phyloP scores from a whole-genome alignment of 2,888 invertebrate genomes.

The Parnassius apollo region DNA sequence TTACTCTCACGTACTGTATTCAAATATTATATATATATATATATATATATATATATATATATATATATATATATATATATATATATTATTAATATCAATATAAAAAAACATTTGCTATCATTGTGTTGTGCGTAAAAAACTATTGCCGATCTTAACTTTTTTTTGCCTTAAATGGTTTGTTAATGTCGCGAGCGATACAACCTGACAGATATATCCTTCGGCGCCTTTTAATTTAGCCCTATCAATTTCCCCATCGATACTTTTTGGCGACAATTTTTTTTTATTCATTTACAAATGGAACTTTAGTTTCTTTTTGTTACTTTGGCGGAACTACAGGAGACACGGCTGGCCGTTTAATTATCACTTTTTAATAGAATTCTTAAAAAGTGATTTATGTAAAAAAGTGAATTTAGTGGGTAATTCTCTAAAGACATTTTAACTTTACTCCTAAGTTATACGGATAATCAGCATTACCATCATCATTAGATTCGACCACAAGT shows the following conservation, averaged over 20 bases:
- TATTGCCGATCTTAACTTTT: slow-evolving; percentile 36
- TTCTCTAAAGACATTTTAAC: no score
- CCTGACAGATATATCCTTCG: slow-evolving; percentile 40
- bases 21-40: no score
- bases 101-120: slow-evolving; percentile 1
- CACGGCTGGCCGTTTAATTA: background rate
- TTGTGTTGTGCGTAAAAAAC: slow-evolving; percentile 4
- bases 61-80: no score
- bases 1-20: no score
- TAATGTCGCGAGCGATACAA: slow-evolving; percentile 50
- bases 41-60: no score
- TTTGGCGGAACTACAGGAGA: background rate
- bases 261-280: slow-evolving; percentile 44
- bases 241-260: slow-evolving; percentile 51
- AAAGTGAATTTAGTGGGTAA: no score
- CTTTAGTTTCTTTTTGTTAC: no score
- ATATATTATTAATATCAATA: no score
- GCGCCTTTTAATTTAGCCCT: slow-evolving; percentile 43
- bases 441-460: no score
- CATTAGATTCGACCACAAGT: no score
- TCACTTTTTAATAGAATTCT: background rate
- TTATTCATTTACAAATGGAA: slow-evolving; percentile 25
- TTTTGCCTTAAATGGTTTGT: slow-evolving; percentile 51
- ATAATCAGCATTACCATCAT: no score
- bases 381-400: no score